Evolutionary conservation across 2,888 invertebrate genomes (phyloP).

Genomic region (Octonoba sinensis): DNA sequence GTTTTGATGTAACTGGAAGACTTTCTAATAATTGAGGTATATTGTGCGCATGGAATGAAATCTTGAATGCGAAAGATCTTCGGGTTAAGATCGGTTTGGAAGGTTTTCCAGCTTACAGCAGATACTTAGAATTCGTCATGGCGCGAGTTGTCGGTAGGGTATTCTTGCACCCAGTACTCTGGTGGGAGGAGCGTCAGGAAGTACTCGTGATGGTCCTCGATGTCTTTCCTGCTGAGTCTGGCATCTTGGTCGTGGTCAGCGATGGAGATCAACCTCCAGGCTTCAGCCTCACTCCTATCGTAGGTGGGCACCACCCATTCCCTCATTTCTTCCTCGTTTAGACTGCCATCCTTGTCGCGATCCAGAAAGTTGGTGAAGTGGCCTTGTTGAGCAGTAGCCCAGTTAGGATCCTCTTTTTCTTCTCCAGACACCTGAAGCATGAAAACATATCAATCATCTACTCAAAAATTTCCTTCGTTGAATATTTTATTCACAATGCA

Average conservation of each 20-base stretch:
- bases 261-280: constrained; percentile 74
- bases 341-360: constrained; percentile 74
- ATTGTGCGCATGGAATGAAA: too few relatives aligned
- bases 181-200: constrained; percentile 65
- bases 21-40: too few relatives aligned
- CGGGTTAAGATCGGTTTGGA: too few relatives aligned
- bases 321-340: constrained; percentile 73
- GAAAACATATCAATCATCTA: too few relatives aligned
- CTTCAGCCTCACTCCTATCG: constrained; percentile 74
- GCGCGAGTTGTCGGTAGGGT: constrained; percentile 46
- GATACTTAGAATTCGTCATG: constrained; percentile 64
- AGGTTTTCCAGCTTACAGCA: background rate
- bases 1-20: too few relatives aligned
- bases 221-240: constrained; percentile 64
- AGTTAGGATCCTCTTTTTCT: constrained; percentile 72
- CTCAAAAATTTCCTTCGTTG: too few relatives aligned
- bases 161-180: constrained; percentile 66
- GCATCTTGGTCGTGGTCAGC: constrained; percentile 71
- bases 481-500: too few relatives aligned
- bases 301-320: constrained; percentile 75
- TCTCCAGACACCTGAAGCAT: constrained; percentile 57
- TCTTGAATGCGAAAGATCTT: too few relatives aligned
- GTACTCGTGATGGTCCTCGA: constrained; percentile 65
- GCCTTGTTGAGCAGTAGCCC: constrained; percentile 74
- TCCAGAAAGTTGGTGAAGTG: constrained; percentile 74